Base-by-base conservation (phyloP, 2,113 vertebrate species). In the Noctilio leporinus region DNA sequence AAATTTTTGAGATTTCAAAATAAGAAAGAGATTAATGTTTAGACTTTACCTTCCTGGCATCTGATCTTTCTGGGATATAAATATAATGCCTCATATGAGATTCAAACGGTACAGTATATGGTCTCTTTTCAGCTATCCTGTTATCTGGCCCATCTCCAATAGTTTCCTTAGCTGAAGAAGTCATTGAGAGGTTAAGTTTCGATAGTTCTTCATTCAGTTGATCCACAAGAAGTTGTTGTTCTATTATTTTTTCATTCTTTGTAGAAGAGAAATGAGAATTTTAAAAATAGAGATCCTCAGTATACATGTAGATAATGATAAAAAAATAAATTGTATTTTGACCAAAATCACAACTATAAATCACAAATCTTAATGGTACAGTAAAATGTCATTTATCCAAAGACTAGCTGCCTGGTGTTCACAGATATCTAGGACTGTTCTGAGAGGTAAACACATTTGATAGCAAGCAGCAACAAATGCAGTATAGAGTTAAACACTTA, bases 161-260 rank as follows among this genome's bases (percentile, higher is more conserved):
- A 86, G 76, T 73, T 84, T 88, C 95, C 35, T 94, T 96, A 26
- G 86, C 82, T 91, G 95, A 96, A 26, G 57, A 96, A 8, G 76
- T 53, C 96, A 98, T 96, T 72, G 96, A 96, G 64, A 95, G 65
- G 59, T 89, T 89, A 95, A 96, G 86, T 47, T 98, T 97, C 92
- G 97, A 82, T 86, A 99, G 87, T 96, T 99, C 97, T 82, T 98
- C 84, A 90, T 98, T 98, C 93, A 99, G 98, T 47, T 98, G 98
- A 93, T 98, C 97, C 93, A 99, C 98, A 92, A 99, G 89, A 92
- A 99, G 98, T 96, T 99, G 99, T 93, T 99, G 99, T 94, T 99
- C 98, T 97, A 99, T 98, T 97, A 99, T 98, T 96, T 99, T 99
- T 96, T 99, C 99, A 87, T 97, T 99, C 99, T 99, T 96, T 96